These are phyloP conservation scores for Agriopis aurantiaria DNA, from an alignment of 2,888 invertebrate genomes.

Conservation along the genomic window DNA sequence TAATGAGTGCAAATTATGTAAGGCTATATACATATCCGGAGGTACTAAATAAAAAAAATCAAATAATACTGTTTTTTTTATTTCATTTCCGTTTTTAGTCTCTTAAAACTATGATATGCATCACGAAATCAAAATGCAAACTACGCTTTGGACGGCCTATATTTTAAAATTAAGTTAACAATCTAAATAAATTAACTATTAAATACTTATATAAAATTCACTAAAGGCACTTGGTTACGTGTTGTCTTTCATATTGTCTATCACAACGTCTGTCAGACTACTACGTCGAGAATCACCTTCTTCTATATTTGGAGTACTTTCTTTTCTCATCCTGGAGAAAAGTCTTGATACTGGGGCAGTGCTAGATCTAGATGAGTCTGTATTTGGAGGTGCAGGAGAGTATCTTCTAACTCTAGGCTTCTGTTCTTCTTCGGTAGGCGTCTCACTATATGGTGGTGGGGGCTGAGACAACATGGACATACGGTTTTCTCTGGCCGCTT, in stretches of 20 bases:
- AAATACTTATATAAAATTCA: slow-evolving; percentile 63
- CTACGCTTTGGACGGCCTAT: slow-evolving; percentile 66
- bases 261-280: slow-evolving; percentile 82
- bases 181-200: slow-evolving; percentile 56
- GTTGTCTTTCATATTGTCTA: slow-evolving; percentile 82
- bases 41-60: slow-evolving; percentile 65
- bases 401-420: slow-evolving; percentile 73
- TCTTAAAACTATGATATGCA: slow-evolving; percentile 31
- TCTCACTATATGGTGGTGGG: slow-evolving; percentile 79
- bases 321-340: slow-evolving; percentile 78
- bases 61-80: slow-evolving; percentile 38
- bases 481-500: slow-evolving; percentile 75
- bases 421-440: slow-evolving; percentile 61
- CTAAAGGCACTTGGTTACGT: slow-evolving; percentile 75
- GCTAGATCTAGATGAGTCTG: slow-evolving; percentile 66
- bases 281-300: slow-evolving; percentile 72
- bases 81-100: slow-evolving; percentile 23
- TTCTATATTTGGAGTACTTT: slow-evolving; percentile 65
- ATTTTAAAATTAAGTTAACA: slow-evolving; percentile 52
- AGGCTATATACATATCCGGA: slow-evolving; percentile 69
- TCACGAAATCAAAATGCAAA: slow-evolving; percentile 46
- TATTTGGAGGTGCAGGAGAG: slow-evolving; percentile 70
- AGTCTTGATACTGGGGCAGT: slow-evolving; percentile 77
- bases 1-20: slow-evolving; percentile 64
- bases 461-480: slow-evolving; percentile 79